These are phyloP conservation scores for Agrochola lota DNA, from an alignment of 2,888 invertebrate genomes.

Conservation along the genomic window DNA sequence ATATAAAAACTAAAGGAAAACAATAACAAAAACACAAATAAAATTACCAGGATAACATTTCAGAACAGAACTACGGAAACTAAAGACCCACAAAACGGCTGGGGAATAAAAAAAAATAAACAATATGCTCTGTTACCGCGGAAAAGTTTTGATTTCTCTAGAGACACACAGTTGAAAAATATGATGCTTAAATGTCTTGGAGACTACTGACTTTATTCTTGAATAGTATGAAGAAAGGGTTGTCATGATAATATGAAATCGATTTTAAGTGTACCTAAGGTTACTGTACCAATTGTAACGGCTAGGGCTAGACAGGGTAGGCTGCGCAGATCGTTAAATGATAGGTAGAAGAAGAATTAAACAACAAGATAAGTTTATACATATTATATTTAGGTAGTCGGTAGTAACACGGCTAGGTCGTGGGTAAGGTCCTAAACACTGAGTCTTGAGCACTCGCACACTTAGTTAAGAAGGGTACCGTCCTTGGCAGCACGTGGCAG, in stretches of 20 bases:
- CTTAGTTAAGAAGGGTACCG: too few relatives aligned
- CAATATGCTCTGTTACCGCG: slow-evolving; percentile 67
- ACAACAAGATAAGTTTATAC: too few relatives aligned
- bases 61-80: slow-evolving; percentile 58
- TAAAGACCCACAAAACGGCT: slow-evolving; percentile 62
- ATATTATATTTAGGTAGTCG: too few relatives aligned
- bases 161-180: slow-evolving; percentile 70
- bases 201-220: slow-evolving; percentile 16
- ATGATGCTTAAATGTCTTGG: slow-evolving; percentile 64
- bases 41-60: slow-evolving; percentile 31
- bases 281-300: too few relatives aligned
- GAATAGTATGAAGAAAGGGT: not conserved
- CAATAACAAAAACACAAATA: slow-evolving; percentile 32
- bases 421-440: too few relatives aligned
- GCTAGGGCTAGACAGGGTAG: too few relatives aligned
- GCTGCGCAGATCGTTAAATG: too few relatives aligned
- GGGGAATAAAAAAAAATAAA: slow-evolving; percentile 67
- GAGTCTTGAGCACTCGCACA: too few relatives aligned
- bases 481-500: too few relatives aligned
- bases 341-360: too few relatives aligned
- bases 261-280: too few relatives aligned
- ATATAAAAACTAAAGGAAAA: slow-evolving; percentile 33
- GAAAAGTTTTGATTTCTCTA: slow-evolving; percentile 77
- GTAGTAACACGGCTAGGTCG: too few relatives aligned
- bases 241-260: not conserved